phyloP scores from a whole-genome alignment of 2,113 vertebrate genomes.

The Fregetta grallaria region DNA sequence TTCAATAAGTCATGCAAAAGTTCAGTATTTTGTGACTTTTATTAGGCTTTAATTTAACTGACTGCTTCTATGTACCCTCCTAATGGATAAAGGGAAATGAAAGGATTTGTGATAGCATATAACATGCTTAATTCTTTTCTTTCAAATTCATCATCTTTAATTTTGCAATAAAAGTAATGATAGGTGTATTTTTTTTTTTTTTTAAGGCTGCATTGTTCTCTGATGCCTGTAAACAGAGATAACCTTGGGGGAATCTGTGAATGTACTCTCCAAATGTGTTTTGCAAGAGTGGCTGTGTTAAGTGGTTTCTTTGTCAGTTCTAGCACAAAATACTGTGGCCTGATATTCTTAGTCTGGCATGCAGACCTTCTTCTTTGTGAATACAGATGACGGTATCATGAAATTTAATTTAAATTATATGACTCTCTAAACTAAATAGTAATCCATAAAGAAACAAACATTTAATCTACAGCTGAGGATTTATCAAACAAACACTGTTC shows the following conservation, averaged over 20 bases:
- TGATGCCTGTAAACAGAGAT: constrained; percentile 26
- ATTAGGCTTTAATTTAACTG: constrained; percentile 11
- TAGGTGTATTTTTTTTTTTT: not conserved
- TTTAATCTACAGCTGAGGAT: not conserved
- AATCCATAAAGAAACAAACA: constrained; percentile 41
- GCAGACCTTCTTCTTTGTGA: not conserved
- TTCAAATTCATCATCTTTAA: constrained; percentile 9
- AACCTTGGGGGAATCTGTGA: constrained; percentile 37
- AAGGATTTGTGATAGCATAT: not conserved
- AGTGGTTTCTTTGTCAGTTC: constrained; percentile 14
- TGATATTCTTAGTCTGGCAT: not conserved
- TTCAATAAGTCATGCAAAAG: not conserved
- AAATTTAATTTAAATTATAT: constrained; percentile 24
- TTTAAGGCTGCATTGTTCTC: constrained; percentile 20
- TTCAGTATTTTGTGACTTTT: not conserved
- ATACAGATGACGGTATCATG: not conserved
- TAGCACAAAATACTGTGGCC: not conserved
- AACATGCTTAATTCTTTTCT: not conserved
- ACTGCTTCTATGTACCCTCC: not conserved
- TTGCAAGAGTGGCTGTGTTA: not conserved
- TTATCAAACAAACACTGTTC: not conserved
- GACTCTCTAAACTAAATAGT: not conserved
- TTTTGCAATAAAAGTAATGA: constrained; percentile 6
- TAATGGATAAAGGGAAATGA: not conserved
- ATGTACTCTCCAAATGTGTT: not conserved